A percentile compares a stretch with the other conserved stretches of the same genome.
Evolutionary conservation across 2,113 vertebrate genomes (phyloP).

Genomic region (Propithecus coquereli): DNA sequence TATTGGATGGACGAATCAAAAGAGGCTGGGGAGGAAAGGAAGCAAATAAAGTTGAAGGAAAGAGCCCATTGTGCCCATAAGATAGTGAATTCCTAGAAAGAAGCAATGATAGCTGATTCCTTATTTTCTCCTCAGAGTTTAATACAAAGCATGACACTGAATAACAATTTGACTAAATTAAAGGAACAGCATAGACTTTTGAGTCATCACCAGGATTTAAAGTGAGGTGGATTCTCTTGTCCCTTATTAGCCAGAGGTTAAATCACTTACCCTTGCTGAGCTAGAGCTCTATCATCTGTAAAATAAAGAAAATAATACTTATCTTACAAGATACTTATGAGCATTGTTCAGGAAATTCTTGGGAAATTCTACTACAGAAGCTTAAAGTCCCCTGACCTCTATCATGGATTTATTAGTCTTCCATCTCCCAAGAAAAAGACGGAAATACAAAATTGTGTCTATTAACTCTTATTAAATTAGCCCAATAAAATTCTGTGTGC

Average conservation of each 20-base stretch:
- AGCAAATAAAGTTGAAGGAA: neutral
- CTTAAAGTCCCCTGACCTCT: neutral
- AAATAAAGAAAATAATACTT: neutral
- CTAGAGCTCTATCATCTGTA: neutral
- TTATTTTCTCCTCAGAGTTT: neutral
- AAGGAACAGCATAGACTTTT: neutral
- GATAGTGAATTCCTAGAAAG: neutral
- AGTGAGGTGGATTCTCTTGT: neutral
- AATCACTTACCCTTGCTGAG: neutral
- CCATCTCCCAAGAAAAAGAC: neutral
- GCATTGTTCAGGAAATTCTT: neutral
- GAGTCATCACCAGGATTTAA: neutral
- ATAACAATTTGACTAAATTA: neutral
- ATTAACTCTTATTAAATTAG: constrained; percentile 25
- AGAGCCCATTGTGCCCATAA: neutral
- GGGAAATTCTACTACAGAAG: constrained; percentile 24
- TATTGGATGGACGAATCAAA: neutral
- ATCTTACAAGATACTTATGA: neutral
- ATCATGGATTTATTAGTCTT: neutral
- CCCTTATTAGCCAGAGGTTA: neutral
- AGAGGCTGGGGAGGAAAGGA: neutral
- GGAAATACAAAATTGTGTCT: neutral
- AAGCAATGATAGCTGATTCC: neutral
- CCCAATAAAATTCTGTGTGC: neutral
- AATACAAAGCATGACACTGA: neutral